Conservation (phyloP, 2,113 vertebrate genomes). For the Colistium nudipinnis region DNA sequence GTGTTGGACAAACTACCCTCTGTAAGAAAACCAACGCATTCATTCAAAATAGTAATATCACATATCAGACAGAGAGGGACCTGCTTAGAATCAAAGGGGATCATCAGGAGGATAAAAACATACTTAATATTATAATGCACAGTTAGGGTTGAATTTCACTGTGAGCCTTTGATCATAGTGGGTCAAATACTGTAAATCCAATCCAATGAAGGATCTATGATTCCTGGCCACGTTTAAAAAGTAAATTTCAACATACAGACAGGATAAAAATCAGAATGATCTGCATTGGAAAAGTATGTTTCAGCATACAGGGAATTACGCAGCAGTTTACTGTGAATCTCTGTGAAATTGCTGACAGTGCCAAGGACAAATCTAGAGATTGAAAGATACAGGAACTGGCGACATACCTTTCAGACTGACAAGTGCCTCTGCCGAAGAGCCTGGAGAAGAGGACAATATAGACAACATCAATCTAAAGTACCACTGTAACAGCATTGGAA, state of each 20-base stretch:
- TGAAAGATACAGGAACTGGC: constrained; percentile 5
- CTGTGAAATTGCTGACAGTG: not conserved
- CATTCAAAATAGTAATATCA: constrained; percentile 1
- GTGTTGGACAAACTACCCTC: constrained; percentile 97
- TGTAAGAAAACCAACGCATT: constrained; percentile 64
- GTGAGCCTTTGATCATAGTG: not conserved
- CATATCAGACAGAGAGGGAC: constrained; percentile 3
- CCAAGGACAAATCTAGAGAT: constrained; percentile 10
- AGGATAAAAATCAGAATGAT: not conserved
- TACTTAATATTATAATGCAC: not conserved
- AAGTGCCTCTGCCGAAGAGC: constrained; percentile 97
- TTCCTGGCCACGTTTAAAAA: not conserved
- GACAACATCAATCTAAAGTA: not conserved
- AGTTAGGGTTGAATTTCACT: not conserved
- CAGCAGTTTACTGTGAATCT: not conserved
- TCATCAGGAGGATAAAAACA: too few species aligned
- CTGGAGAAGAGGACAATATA: constrained; percentile 76
- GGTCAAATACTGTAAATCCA: not conserved
- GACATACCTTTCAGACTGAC: constrained; percentile 96
- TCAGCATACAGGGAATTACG: not conserved
- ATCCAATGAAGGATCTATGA: not conserved
- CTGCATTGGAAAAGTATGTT: not conserved
- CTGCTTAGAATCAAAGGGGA: too few species aligned
- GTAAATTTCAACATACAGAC: not conserved
- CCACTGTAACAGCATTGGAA: not conserved